Percentiles rank a stretch among this genome's conserved stretches.
Conservation (phyloP, 2,113 vertebrate species). For the Ammodytes marinus region DNA sequence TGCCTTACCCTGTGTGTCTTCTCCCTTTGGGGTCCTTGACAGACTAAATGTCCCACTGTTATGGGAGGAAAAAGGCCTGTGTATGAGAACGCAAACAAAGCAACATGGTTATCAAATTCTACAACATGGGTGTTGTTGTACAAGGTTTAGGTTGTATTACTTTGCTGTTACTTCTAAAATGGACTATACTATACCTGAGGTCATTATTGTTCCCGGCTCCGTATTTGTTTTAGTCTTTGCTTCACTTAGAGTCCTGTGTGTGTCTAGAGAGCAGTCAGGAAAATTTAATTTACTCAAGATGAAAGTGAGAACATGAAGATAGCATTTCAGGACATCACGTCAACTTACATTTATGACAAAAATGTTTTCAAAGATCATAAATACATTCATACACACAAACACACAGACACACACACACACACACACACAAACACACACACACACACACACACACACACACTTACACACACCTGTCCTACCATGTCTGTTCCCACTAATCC, state of each 20-base stretch:
- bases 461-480: constrained; percentile 24
- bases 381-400: neutral
- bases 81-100: neutral
- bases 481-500: neutral
- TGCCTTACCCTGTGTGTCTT: constrained; percentile 20
- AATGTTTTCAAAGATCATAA: neutral
- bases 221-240: neutral
- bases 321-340: neutral
- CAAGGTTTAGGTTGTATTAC: neutral
- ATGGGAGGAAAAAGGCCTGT: constrained; percentile 50
- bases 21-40: neutral
- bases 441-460: neutral
- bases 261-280: neutral
- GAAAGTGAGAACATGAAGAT: neutral
- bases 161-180: neutral
- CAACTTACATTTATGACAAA: neutral
- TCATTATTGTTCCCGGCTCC: neutral
- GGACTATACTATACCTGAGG: neutral
- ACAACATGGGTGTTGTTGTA: neutral
- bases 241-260: neutral
- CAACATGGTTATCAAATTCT: neutral
- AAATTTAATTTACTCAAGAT: neutral
- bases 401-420: neutral
- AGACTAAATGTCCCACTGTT: neutral
- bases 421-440: neutral